These are phyloP conservation scores for Aegotheles bennettii DNA, from an alignment of 2,113 vertebrate genomes.

Conservation along the genomic window DNA sequence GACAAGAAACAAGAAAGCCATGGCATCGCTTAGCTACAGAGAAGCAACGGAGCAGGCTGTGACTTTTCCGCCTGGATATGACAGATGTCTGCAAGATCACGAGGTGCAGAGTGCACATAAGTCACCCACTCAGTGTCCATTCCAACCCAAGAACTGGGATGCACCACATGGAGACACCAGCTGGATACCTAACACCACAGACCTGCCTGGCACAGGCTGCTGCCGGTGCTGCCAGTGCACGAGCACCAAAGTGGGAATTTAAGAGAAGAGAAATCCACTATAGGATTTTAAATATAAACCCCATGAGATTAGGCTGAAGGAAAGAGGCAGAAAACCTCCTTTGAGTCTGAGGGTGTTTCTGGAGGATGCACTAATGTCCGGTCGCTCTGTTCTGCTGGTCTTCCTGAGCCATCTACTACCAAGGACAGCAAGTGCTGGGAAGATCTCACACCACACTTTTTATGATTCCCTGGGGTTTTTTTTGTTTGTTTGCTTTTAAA, in stretches of 20 bases:
- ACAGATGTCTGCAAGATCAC: neutral
- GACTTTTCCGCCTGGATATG: neutral
- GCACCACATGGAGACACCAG: neutral
- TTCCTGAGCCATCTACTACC: neutral
- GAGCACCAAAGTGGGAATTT: neutral
- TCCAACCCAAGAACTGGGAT: neutral
- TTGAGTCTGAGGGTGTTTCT: neutral
- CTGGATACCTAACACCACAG: neutral
- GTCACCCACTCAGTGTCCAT: neutral
- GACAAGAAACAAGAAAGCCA: neutral
- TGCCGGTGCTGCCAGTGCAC: too few relatives aligned
- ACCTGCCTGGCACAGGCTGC: neutral
- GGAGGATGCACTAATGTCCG: neutral
- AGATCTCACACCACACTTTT: neutral
- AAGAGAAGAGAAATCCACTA: neutral
- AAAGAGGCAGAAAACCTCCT: fast-evolving
- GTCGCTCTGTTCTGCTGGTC: neutral
- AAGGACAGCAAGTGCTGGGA: neutral
- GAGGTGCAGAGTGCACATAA: neutral
- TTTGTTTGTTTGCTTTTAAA: neutral
- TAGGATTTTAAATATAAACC: neutral
- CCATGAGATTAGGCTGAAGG: neutral
- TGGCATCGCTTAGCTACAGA: neutral
- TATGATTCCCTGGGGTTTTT: neutral
- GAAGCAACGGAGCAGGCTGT: neutral